Conservation (phyloP, 1,140 invertebrate species). For the Drosophila takahashii region DNA sequence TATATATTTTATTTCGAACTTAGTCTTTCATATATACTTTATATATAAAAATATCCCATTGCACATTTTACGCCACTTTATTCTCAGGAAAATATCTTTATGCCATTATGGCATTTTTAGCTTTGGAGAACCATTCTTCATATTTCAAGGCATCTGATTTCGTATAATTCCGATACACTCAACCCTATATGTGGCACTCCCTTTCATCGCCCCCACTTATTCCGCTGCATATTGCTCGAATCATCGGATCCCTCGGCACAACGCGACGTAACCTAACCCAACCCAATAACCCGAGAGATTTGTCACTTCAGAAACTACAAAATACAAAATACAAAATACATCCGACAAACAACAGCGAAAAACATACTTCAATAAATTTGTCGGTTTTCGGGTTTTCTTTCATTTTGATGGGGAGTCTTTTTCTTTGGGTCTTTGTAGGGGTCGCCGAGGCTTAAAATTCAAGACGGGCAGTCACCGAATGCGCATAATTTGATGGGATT, state of each 20-base stretch:
- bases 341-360: slow-evolving; percentile 11
- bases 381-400: slow-evolving; percentile 43
- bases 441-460: slow-evolving; percentile 58
- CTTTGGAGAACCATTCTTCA: background rate
- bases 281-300: slow-evolving; percentile 30
- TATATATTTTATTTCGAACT: background rate
- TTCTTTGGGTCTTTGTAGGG: background rate
- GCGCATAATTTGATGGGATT: slow-evolving; percentile 79
- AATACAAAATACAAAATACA: slow-evolving; percentile 40
- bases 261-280: slow-evolving; percentile 29
- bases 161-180: slow-evolving; percentile 3
- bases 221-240: slow-evolving; percentile 12
- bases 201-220: slow-evolving; percentile 15
- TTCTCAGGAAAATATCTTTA: background rate
- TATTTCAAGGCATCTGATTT: slow-evolving; percentile 12
- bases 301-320: slow-evolving; percentile 40
- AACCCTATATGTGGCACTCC: slow-evolving; percentile 1
- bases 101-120: background rate
- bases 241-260: slow-evolving; percentile 3
- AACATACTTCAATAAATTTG: slow-evolving; percentile 33
- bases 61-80: background rate
- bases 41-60: background rate
- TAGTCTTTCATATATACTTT: background rate
- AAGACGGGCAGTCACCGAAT: slow-evolving; percentile 69
- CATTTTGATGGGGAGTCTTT: background rate